A percentile compares a stretch with the other conserved stretches of the same genome.
These are phyloP conservation scores for Thalpophila matura DNA, from an alignment of 2,888 invertebrate genomes.

Conservation along the genomic window DNA sequence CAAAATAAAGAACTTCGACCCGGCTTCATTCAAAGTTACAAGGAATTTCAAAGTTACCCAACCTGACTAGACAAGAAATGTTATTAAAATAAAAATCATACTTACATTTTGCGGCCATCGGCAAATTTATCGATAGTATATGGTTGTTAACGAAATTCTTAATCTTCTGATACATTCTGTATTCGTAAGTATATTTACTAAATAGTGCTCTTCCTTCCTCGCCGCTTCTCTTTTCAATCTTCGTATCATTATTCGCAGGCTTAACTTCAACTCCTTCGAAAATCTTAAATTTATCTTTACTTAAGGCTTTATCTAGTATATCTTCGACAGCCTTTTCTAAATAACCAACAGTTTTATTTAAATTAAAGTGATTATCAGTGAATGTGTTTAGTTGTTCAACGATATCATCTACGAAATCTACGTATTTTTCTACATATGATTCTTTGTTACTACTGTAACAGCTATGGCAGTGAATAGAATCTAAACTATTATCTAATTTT, in stretches of 20 bases:
- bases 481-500: constrained; percentile 80
- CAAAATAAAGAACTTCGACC: too few species aligned
- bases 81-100: too few species aligned
- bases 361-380: constrained; percentile 76
- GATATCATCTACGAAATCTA: constrained; percentile 77
- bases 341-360: constrained; percentile 80
- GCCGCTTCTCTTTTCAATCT: constrained; percentile 41
- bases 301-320: constrained; percentile 90
- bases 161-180: constrained; percentile 90
- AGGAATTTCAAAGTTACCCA: too few species aligned
- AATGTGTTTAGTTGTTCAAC: constrained; percentile 75
- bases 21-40: too few species aligned
- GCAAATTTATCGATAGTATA: constrained; percentile 92
- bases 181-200: constrained; percentile 85
- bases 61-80: too few species aligned
- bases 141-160: constrained; percentile 91
- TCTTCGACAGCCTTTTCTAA: constrained; percentile 89
- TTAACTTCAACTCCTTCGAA: constrained; percentile 91
- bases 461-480: constrained; percentile 86
- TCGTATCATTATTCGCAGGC: constrained; percentile 60
- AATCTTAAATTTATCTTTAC: constrained; percentile 89
- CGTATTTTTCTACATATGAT: constrained; percentile 62
- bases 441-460: constrained; percentile 78
- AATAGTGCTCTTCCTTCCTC: constrained; percentile 80
- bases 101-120: constrained; percentile 92